Evolutionary conservation across 2,888 invertebrate genomes (phyloP).

Genomic region (Minunthozetes semirufus): DNA sequence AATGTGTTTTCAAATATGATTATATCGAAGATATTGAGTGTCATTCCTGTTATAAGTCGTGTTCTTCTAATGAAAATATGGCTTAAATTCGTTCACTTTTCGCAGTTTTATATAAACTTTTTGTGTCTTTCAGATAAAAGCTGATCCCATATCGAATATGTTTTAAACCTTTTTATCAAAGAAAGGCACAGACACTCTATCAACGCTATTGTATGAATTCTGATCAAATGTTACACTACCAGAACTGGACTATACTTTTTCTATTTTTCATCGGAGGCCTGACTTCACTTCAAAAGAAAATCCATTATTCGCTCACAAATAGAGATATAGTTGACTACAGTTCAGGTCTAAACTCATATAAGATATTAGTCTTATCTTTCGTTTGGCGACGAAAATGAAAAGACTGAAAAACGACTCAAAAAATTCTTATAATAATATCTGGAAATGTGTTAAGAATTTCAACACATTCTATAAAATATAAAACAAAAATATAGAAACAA

Average conservation of each 20-base stretch:
- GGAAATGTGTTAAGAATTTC: no score
- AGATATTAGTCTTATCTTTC: no score
- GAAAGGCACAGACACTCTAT: conserved; percentile 6
- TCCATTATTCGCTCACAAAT: conserved; percentile 12
- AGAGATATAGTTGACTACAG: neutral
- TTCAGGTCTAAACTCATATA: no score
- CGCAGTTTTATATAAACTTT: neutral
- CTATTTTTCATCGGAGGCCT: neutral
- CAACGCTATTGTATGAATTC: neutral
- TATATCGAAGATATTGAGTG: neutral
- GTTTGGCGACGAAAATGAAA: no score
- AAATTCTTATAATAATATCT: no score
- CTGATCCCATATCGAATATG: conserved; percentile 22
- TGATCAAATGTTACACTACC: neutral
- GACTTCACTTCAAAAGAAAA: conserved; percentile 10
- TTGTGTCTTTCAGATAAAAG: neutral
- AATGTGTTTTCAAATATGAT: neutral
- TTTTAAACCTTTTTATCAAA: conserved; percentile 10
- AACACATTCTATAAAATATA: no score
- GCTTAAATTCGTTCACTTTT: neutral
- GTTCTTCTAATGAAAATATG: conserved; percentile 9
- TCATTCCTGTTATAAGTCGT: neutral
- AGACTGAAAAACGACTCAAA: no score
- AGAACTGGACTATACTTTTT: conserved; percentile 2
- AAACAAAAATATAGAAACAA: no score